A percentile compares a stretch with the other conserved stretches of the same genome.
These are phyloP conservation scores for Tonatia bakeri DNA, from an alignment of 2,113 vertebrate genomes.

Conservation along the genomic window DNA sequence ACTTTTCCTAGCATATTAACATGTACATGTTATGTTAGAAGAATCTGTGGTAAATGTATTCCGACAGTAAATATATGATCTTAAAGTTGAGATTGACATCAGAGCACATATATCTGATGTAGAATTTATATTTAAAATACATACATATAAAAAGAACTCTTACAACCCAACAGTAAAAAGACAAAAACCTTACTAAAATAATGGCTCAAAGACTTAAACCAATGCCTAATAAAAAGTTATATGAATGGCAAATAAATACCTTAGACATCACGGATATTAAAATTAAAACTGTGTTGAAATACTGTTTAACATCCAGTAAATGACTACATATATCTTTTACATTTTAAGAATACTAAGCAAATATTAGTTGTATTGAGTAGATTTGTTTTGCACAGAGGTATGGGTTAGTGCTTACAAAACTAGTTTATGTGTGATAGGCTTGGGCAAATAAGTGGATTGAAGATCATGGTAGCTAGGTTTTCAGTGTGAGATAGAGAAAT, in stretches of 20 bases:
- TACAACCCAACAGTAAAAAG: background rate
- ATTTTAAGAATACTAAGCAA: background rate
- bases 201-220: background rate
- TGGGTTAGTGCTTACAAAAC: background rate
- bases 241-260: background rate
- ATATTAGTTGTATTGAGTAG: background rate
- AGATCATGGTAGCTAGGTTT: background rate
- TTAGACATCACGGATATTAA: background rate
- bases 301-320: background rate
- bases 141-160: background rate
- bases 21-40: background rate
- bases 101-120: background rate
- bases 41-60: background rate
- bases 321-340: background rate
- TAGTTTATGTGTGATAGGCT: background rate
- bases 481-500: background rate
- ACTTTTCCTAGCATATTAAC: background rate
- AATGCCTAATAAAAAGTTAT: background rate
- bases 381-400: background rate
- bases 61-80: background rate
- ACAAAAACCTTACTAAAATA: background rate
- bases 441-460: background rate
- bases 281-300: background rate
- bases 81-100: conserved; percentile 8
- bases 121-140: background rate